phyloP scores from a whole-genome alignment of 1,140 invertebrate species.

The Notospermus geniculatus region DNA sequence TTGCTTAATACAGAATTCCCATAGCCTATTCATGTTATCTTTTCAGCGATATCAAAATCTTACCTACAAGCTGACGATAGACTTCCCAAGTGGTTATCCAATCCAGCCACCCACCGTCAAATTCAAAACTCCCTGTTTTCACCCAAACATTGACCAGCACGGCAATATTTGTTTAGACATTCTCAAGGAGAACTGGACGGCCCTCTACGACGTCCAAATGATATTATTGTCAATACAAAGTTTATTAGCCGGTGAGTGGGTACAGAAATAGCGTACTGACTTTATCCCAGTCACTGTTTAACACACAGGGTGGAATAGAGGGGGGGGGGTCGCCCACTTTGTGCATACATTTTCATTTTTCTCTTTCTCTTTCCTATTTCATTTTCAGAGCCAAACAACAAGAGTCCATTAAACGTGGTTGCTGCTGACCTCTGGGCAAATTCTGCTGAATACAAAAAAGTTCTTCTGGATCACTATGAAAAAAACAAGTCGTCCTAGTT shows the following conservation, averaged over 20 bases:
- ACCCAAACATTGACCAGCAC: slow-evolving; percentile 88
- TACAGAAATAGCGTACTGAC: no score
- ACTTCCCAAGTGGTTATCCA: slow-evolving; percentile 93
- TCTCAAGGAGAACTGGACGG: slow-evolving; percentile 96
- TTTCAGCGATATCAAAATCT: slow-evolving; percentile 78
- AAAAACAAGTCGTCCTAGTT: slow-evolving; percentile 19
- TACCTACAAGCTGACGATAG: slow-evolving; percentile 80
- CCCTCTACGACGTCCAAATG: slow-evolving; percentile 90
- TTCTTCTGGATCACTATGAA: slow-evolving; percentile 59
- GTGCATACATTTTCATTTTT: no score
- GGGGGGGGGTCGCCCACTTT: no score
- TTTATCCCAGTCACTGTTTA: no score
- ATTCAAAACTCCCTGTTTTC: slow-evolving; percentile 90
- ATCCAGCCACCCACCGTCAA: slow-evolving; percentile 88
- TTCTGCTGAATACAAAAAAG: slow-evolving; percentile 79
- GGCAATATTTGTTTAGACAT: slow-evolving; percentile 96
- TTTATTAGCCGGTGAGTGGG: slow-evolving; percentile 75
- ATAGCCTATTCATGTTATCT: slow-evolving; percentile 16
- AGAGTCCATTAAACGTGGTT: slow-evolving; percentile 86
- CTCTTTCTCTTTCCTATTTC: slow-evolving; percentile 14
- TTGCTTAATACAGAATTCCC: slow-evolving; percentile 7
- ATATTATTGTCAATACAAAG: slow-evolving; percentile 93
- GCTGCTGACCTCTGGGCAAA: slow-evolving; percentile 90
- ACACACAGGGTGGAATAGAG: no score
- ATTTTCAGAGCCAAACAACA: slow-evolving; percentile 84